Evolutionary conservation across 64 coral and sea anemone genomes (phyloP).

Genomic region (Pachyseris speciosa): DNA sequence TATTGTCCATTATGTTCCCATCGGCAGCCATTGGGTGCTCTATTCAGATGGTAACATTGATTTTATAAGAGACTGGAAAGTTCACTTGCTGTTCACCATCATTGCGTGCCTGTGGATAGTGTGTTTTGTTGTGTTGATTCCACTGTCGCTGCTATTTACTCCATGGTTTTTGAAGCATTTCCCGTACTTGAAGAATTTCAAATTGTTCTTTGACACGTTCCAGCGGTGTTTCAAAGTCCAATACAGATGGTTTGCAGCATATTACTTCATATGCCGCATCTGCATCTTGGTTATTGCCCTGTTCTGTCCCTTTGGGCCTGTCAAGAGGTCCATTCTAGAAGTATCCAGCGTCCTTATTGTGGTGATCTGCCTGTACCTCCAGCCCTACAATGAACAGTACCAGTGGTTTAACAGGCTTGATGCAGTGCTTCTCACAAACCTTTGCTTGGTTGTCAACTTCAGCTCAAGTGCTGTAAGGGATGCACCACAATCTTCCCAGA

Average conservation of each 20-base stretch:
- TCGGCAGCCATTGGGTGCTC: constrained; percentile 60
- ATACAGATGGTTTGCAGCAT: constrained; percentile 89
- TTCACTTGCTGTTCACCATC: constrained; percentile 80
- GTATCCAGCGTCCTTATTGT: constrained; percentile 32
- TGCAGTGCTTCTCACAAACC: constrained; percentile 75
- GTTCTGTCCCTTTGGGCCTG: constrained; percentile 49
- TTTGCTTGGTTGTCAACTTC: constrained; percentile 73
- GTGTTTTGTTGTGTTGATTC: constrained; percentile 70
- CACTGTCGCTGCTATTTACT: constrained; percentile 68
- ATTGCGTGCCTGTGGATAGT: constrained; percentile 66
- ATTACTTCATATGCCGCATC: constrained; percentile 86
- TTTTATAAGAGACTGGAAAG: constrained; percentile 68
- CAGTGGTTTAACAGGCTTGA: constrained; percentile 63
- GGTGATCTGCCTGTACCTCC: constrained; percentile 41
- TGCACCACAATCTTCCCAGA: not conserved
- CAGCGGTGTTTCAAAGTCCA: constrained; percentile 73
- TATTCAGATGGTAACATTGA: constrained; percentile 79
- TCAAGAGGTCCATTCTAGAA: constrained; percentile 70
- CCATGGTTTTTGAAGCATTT: constrained; percentile 76
- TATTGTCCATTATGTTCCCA: constrained; percentile 74
- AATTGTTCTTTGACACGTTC: constrained; percentile 79
- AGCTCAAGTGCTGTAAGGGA: constrained; percentile 57
- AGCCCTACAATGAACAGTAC: constrained; percentile 72
- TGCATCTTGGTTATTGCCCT: constrained; percentile 68
- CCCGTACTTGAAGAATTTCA: constrained; percentile 51